Base-by-base conservation (phyloP, 2,113 vertebrate species). In the Neopipo cinnamomea region DNA sequence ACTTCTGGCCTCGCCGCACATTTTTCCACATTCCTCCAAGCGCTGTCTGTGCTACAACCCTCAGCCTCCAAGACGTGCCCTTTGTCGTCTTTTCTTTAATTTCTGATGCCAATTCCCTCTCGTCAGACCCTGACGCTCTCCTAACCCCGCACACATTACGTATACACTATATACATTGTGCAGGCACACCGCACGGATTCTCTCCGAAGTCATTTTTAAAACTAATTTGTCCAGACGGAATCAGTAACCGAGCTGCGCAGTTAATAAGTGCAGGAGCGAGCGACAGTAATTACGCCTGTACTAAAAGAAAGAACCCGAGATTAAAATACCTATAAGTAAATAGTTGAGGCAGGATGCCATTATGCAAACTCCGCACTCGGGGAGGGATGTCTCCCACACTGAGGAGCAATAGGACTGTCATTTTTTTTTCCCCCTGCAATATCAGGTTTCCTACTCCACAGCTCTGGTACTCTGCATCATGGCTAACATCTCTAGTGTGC, bases 401-500 rank as follows among this genome's bases (percentile, higher is more conserved):
- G 89, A 97, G 96, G 97, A 97, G 97, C 97, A 97, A 92, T 89
- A 97, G 96, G 97, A 96, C 98, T 98, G 97, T 98, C 97, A 95
- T 97, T 97, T 95, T 97, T 83, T 82, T 44, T 44, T 44, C 88
- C 95, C 97, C 92, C 96, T 74, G 93, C 94, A 95, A 96, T 97
- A 98, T 98, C 98, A 95, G 92, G 97, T 98, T 99, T 98, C 98
- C 98, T 96, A 96, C 93, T 96, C 97, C 91, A 94, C 94, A 96
- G 97, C 92, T 96, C 97, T 94, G 97, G 96, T 97, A 95, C 97
- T 97, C 80, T 95, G 97, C 97, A 96, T 97, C 97, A 88, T 92
- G 95, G 97, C 97, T 97, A 98, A 98, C 98, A 98, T 98, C 98
- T 98, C 98, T 94, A 97, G 97, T 97, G 97, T 94, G 97, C 98